Base-by-base conservation (phyloP, 1,140 invertebrate genomes). In the Zaprionus gabonicus region DNA sequence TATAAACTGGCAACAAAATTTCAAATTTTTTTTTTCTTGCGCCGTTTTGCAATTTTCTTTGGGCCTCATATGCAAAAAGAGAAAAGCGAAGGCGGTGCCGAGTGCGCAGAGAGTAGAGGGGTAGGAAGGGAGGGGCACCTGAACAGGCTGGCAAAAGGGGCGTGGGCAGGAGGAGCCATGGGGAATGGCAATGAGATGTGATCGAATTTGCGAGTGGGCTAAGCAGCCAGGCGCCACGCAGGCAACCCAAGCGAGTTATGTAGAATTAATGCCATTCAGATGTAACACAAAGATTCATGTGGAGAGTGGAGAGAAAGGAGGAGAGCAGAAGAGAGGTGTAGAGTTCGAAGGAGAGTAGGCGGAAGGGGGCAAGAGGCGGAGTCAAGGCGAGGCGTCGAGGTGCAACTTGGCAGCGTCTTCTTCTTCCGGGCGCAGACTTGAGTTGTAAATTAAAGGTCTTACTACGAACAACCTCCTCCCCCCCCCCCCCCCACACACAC, bases 1-100 rank as follows among this genome's bases (percentile, higher is more conserved):
- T 74, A 81, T 81, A 90, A 90, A 84, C 81, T 88, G 84, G 85
- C 85, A 81, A 84, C 78, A 90, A 88, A 84, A 88, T 88, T 78
- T 88, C 78, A 53, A 72, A 34, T 34, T 34, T 55, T 76, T 58
- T 71, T 65, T 64, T 53, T 41, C 23, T 46, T n/a, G 41, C n/a
- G 7, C 28, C 9, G 63, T 78, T 85, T 85, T 71, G 53, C 27
- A 31, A 46, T 53, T 69, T 58, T 62, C 27, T 62, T 55, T 17
- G 41, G 12, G 34, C 72, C 75, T 67, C 28, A 46, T 49, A 56
- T 46, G 59, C 66, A 63, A 53, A 64, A 53, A 75, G 59, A 70
- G 57, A 68, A 65, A 66, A 58, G 70, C 28, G 36, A 60, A 73
- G 72, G 59, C 72, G 58, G 38, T 67, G 23, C 51, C 23, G 36